phyloP scores from a whole-genome alignment of 2,888 invertebrate genomes.

The Drosophila phalerata region DNA sequence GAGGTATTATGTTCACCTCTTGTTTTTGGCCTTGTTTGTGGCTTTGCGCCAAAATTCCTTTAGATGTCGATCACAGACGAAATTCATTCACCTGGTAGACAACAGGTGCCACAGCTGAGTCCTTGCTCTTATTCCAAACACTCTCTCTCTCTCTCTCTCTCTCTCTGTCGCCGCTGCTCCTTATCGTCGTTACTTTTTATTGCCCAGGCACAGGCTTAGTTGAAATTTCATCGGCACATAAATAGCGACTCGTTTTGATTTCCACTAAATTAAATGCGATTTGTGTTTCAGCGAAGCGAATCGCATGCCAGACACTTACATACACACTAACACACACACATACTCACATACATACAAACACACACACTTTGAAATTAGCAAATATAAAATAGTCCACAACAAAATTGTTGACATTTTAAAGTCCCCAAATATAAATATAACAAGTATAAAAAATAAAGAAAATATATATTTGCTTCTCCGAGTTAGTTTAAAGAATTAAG shows the following conservation, averaged over 20 bases:
- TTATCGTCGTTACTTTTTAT: constrained; percentile 54
- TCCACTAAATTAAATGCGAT: constrained; percentile 80
- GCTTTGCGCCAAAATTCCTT: constrained; percentile 43
- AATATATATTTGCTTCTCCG: too few species aligned
- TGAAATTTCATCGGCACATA: constrained; percentile 64
- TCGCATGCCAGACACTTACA: constrained; percentile 13
- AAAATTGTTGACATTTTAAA: too few species aligned
- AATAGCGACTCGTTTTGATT: constrained; percentile 62
- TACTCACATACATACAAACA: not conserved
- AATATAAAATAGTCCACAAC: not conserved
- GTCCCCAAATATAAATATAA: too few species aligned
- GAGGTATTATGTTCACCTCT: not conserved
- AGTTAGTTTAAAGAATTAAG: too few species aligned
- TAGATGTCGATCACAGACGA: constrained; percentile 50
- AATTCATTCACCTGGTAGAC: constrained; percentile 41
- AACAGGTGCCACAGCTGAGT: constrained; percentile 63
- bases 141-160: not conserved
- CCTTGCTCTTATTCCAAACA: not conserved
- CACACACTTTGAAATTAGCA: constrained; percentile 4
- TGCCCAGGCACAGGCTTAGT: constrained; percentile 50
- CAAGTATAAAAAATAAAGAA: too few species aligned
- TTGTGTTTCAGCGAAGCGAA: constrained; percentile 41
- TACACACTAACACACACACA: not conserved
- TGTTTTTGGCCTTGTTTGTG: constrained; percentile 43
- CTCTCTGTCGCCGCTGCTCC: not conserved